Base-by-base conservation (phyloP, 2,797 vertebrate species). In the Pseudomugil tenellus region DNA sequence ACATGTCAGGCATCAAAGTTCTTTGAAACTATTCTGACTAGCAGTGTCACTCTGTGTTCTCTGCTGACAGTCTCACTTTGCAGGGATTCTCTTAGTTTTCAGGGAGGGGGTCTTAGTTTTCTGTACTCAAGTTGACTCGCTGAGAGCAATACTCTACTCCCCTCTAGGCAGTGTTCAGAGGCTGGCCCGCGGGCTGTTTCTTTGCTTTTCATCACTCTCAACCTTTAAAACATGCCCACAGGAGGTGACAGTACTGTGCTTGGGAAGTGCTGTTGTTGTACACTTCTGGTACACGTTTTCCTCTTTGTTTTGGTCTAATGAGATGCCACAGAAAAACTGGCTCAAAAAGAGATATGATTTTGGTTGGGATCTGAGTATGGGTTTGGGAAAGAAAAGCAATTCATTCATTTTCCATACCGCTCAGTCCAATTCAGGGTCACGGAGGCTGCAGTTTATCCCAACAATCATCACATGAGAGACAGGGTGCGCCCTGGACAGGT, bases 181-280 rank as follows among this genome's bases (percentile, higher is more conserved):
- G 84, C 77, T 73, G 80, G 87, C 90, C 87, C 46, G 49, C n/a
- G 23, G 89, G 91, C 65, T 81, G 71, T 86, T 89, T 63, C 92
- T 89, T 84, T 78, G 78, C 84, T 87, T 91, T 92, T 91, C 91
- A 91, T 93, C 91, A 90, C 87, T 74, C 74, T 76, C 79, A 78
- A 79, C 83, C 84, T 87, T 90, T 80, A 71, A 63, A 88, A 87
- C 19, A 63, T 76, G 74, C 90, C 87, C 83, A 89, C 72, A 86
- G 89, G 83, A 89, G 74, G 84, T 81, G 81, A 84, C 85, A 81
- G 51, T 43, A 58, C 70, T 66, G 63, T 58, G 48, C 69, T 69
- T 67, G 70, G 65, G 56, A 85, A 72, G 41, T 39, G 57, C 41
- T 54, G 52, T 14, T 66, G 70, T 39, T 77, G 68, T 83, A 80